These are phyloP conservation scores for Chaunax sp. DNA, from an alignment of 2,797 vertebrate genomes.

Conservation along the genomic window DNA sequence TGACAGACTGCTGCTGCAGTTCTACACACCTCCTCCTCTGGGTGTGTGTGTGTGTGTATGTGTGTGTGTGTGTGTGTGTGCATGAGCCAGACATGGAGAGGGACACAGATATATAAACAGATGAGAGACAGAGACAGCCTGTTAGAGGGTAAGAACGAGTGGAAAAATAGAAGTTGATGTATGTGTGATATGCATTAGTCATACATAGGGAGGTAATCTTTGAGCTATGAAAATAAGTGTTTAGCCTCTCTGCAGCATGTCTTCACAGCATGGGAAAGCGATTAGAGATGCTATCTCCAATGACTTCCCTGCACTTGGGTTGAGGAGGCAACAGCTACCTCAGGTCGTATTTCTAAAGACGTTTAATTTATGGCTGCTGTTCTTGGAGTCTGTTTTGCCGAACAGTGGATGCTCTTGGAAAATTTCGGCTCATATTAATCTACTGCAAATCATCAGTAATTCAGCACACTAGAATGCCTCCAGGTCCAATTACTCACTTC, in stretches of 20 bases:
- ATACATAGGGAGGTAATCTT: slow-evolving; percentile 64
- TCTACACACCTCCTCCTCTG: slow-evolving; percentile 50
- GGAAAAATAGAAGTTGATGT: slow-evolving; percentile 22
- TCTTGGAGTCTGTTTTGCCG: slow-evolving; percentile 53
- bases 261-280: slow-evolving; percentile 68
- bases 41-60: slow-evolving; percentile 23
- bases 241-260: slow-evolving; percentile 51
- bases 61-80: slow-evolving; percentile 28
- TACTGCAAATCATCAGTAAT: slow-evolving; percentile 56
- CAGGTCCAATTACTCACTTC: slow-evolving; percentile 63
- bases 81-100: slow-evolving; percentile 27
- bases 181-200: slow-evolving; percentile 68
- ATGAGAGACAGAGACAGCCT: slow-evolving; percentile 31
- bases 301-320: slow-evolving; percentile 45
- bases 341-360: slow-evolving; percentile 65
- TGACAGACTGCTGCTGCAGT: slow-evolving; percentile 80
- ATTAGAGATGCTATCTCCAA: slow-evolving; percentile 75
- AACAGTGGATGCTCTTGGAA: slow-evolving; percentile 58
- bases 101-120: slow-evolving; percentile 47
- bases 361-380: slow-evolving; percentile 65
- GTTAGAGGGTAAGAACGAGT: slow-evolving; percentile 12
- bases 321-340: slow-evolving; percentile 52
- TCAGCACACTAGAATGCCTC: slow-evolving; percentile 49
- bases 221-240: slow-evolving; percentile 62
- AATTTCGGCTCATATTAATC: slow-evolving; percentile 60